Percentiles rank a stretch among this genome's conserved stretches.
Conservation (phyloP, 2,797 vertebrate genomes). For the Tenualosa ilisha region DNA sequence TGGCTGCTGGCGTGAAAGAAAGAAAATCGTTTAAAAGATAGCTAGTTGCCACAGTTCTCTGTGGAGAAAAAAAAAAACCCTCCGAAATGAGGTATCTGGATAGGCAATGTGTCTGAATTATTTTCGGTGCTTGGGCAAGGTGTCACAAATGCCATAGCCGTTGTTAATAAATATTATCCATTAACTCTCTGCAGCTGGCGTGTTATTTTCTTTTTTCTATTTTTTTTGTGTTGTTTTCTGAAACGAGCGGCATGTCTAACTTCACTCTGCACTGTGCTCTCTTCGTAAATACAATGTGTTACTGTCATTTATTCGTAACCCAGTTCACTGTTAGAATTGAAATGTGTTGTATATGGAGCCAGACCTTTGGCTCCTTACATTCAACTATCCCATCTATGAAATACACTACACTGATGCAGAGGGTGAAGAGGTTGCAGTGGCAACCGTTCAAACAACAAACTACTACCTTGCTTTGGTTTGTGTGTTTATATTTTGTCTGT, state of each 20-base stretch:
- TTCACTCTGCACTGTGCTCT: not conserved
- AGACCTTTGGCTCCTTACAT: not conserved
- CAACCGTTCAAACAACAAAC: too few relatives aligned
- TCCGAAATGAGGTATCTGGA: not conserved
- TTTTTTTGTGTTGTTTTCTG: not conserved
- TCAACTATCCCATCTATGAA: not conserved
- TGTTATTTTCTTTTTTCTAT: not conserved
- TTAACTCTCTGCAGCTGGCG: constrained; percentile 8
- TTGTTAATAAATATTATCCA: not conserved
- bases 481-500: not conserved
- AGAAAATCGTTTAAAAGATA: not conserved
- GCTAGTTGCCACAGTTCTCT: not conserved
- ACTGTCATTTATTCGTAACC: not conserved
- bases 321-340: not conserved
- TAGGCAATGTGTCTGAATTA: not conserved
- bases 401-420: not conserved
- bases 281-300: not conserved
- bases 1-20: too few relatives aligned
- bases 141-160: not conserved
- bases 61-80: not conserved
- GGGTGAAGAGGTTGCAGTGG: too few relatives aligned
- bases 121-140: not conserved
- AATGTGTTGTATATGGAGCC: not conserved
- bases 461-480: not conserved
- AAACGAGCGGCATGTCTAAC: not conserved